Evolutionary conservation across 2,888 invertebrate species (phyloP).

Genomic region (Melipona bicolor): DNA sequence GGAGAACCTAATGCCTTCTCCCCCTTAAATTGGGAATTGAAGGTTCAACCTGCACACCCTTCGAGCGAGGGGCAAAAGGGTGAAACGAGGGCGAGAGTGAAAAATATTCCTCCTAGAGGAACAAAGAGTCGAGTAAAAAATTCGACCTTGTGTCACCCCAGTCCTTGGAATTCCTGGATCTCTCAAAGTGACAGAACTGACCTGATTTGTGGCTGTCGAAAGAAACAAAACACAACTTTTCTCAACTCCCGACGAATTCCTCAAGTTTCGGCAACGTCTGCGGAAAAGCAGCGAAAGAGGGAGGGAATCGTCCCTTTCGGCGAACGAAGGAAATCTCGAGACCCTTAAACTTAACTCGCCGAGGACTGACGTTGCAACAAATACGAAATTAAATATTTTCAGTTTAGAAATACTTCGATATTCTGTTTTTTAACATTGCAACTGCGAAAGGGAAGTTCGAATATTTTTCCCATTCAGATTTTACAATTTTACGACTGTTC

Average conservation of each 20-base stretch:
- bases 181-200: not conserved
- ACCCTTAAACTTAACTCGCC: not conserved
- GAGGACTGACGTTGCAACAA: too few relatives aligned
- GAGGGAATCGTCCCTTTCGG: not conserved
- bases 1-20: too few relatives aligned
- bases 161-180: not conserved
- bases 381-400: too few relatives aligned
- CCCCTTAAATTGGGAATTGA: too few relatives aligned
- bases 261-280: not conserved
- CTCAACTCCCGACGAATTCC: not conserved
- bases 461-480: too few relatives aligned
- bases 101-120: slow-evolving; percentile 7
- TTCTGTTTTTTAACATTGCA: too few relatives aligned
- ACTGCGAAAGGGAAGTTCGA: too few relatives aligned
- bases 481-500: too few relatives aligned
- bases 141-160: not conserved
- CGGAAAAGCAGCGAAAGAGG: not conserved
- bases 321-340: not conserved
- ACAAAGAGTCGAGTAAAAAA: slow-evolving; percentile 10
- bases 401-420: too few relatives aligned
- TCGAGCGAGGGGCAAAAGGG: too few relatives aligned
- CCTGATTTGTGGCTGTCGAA: not conserved
- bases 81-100: slow-evolving; percentile 40
- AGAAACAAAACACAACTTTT: not conserved
- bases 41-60: too few relatives aligned